Conservation (phyloP, 2,797 vertebrate species). For the Pogonophryne albipinna region DNA sequence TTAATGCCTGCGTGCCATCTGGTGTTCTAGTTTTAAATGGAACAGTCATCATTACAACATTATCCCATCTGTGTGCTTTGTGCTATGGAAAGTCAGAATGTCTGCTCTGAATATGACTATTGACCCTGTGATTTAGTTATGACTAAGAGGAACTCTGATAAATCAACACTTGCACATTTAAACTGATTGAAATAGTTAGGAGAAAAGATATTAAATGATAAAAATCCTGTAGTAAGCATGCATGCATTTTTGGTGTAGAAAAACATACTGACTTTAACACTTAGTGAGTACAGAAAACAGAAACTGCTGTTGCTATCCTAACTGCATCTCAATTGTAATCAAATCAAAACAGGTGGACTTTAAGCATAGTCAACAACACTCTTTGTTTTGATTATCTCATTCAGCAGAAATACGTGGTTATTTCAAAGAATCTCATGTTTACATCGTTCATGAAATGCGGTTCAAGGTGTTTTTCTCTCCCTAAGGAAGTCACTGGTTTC, state of each 20-base stretch:
- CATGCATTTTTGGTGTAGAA: too few relatives aligned
- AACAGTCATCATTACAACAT: neutral
- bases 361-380: neutral
- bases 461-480: neutral
- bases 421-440: neutral
- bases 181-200: neutral
- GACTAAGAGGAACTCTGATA: neutral
- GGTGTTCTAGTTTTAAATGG: neutral
- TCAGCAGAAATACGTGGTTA: neutral
- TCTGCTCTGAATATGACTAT: neutral
- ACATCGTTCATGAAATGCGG: neutral
- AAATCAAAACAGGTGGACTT: neutral
- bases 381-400: slow-evolving; percentile 32
- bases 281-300: neutral
- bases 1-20: slow-evolving; percentile 5
- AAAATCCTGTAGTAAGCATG: too few relatives aligned
- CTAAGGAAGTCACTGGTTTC: slow-evolving; percentile 5
- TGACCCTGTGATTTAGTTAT: neutral
- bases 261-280: neutral
- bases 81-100: neutral
- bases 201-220: neutral
- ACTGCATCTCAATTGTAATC: slow-evolving; percentile 6
- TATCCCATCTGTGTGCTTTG: neutral
- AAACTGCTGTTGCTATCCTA: slow-evolving; percentile 2
- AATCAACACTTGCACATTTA: neutral